Evolutionary conservation across 2,888 invertebrate genomes (phyloP).

Genomic region (Zonitis immaculata): DNA sequence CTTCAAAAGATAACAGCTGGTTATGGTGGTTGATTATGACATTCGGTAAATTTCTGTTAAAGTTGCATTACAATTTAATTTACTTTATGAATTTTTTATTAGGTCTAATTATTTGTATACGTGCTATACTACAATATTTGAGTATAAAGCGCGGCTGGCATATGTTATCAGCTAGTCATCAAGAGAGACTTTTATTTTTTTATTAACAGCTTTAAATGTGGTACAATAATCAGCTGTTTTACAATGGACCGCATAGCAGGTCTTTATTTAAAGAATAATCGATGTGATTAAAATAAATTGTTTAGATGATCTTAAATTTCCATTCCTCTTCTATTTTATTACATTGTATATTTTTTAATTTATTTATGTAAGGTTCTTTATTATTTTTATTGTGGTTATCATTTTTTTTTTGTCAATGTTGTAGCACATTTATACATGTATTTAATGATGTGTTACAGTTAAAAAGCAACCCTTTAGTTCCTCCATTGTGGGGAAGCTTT

Average conservation of each 20-base stretch:
- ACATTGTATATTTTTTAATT: constrained; percentile 5
- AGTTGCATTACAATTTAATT: neutral
- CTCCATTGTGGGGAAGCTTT: neutral
- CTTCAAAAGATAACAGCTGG: constrained; percentile 85
- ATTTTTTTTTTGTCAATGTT: too few relatives aligned
- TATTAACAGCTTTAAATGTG: constrained; percentile 53
- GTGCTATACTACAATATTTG: constrained; percentile 82
- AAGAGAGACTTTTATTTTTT: constrained; percentile 82
- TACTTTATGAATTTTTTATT: constrained; percentile 40
- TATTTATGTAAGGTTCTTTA: neutral
- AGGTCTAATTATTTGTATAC: constrained; percentile 81
- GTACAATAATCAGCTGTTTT: neutral
- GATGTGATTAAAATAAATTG: constrained; percentile 11
- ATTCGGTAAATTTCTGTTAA: constrained; percentile 68
- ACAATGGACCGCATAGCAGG: neutral
- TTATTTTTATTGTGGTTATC: too few relatives aligned
- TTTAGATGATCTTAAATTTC: constrained; percentile 7
- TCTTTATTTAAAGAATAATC: constrained; percentile 4
- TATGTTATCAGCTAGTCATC: constrained; percentile 77
- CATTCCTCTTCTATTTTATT: constrained; percentile 7
- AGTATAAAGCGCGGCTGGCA: constrained; percentile 88
- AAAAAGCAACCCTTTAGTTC: neutral
- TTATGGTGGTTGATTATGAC: constrained; percentile 91
- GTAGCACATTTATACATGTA: neutral
- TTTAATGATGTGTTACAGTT: neutral